Evolutionary conservation across 23 tunicate species (phyloP).

Genomic region (Diplosoma virens): DNA sequence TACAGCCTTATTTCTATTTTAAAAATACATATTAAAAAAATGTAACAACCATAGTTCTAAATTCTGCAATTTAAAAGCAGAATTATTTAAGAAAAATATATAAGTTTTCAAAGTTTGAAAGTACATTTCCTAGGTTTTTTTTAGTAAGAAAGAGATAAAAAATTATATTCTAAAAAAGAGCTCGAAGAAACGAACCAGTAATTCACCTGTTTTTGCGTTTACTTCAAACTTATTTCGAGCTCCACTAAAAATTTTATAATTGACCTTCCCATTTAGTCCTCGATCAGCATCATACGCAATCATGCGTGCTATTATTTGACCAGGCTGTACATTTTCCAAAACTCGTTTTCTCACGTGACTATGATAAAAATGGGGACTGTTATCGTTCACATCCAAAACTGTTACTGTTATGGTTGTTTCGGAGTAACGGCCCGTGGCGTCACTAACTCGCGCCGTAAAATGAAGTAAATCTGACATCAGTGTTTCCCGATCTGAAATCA

Average conservation of each 20-base stretch:
- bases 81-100: too few species aligned
- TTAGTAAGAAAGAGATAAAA: too few species aligned
- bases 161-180: too few species aligned
- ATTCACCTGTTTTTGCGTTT: conserved; percentile 57
- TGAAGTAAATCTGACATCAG: conserved; percentile 32
- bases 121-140: too few species aligned
- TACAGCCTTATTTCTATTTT: too few species aligned
- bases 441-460: conserved; percentile 40
- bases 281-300: conserved; percentile 57
- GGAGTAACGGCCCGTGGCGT: conserved; percentile 32
- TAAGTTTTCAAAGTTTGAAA: too few species aligned
- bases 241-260: conserved; percentile 53
- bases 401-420: conserved; percentile 37
- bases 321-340: conserved; percentile 39
- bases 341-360: neutral
- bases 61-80: too few species aligned
- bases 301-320: conserved; percentile 56
- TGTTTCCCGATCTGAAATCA: conserved; percentile 4
- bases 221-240: conserved; percentile 49
- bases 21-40: too few species aligned
- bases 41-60: too few species aligned
- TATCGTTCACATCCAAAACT: conserved; percentile 62
- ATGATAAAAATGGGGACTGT: conserved; percentile 46
- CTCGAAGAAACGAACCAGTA: too few species aligned
- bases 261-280: conserved; percentile 47